Conservation (phyloP, 2,888 invertebrate genomes). For the Drosophila lutescens region DNA sequence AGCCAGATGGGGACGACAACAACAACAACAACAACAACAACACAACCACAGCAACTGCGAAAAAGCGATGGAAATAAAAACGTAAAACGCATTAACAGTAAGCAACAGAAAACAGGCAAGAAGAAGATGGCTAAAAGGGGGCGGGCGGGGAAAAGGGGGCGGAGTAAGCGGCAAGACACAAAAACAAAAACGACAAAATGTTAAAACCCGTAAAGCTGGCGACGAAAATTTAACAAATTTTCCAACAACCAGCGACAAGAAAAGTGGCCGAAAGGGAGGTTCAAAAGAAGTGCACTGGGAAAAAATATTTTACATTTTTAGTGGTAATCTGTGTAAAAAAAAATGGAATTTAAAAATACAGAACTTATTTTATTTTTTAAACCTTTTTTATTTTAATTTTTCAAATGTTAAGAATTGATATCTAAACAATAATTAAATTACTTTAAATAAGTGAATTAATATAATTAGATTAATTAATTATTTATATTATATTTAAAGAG, state of each 20-base stretch:
- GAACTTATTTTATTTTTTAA: too few species aligned
- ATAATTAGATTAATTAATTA: too few species aligned
- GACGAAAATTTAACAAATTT: constrained; percentile 80
- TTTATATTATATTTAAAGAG: too few species aligned
- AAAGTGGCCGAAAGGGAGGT: constrained; percentile 35
- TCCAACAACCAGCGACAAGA: constrained; percentile 38
- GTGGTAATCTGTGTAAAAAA: too few species aligned
- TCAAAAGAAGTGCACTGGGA: constrained; percentile 11
- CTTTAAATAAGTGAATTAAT: too few species aligned
- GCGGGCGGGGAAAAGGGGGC: constrained; percentile 1
- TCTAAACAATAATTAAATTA: too few species aligned
- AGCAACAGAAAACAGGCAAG: constrained; percentile 6
- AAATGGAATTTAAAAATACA: too few species aligned
- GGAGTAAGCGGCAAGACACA: constrained; percentile 33
- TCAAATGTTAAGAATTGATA: too few species aligned
- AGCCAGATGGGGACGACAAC: constrained; percentile 34
- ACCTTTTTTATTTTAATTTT: too few species aligned
- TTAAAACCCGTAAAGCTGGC: constrained; percentile 72
- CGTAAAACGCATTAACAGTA: constrained; percentile 62
- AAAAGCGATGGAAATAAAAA: constrained; percentile 48
- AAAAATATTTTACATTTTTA: neutral
- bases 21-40: constrained; percentile 9
- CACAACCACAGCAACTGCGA: constrained; percentile 20
- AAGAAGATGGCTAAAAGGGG: neutral
- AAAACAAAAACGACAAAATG: constrained; percentile 51